These are phyloP conservation scores for Lepidocyrtinus sp. DNA, from an alignment of 2,888 invertebrate genomes.

Conservation along the genomic window DNA sequence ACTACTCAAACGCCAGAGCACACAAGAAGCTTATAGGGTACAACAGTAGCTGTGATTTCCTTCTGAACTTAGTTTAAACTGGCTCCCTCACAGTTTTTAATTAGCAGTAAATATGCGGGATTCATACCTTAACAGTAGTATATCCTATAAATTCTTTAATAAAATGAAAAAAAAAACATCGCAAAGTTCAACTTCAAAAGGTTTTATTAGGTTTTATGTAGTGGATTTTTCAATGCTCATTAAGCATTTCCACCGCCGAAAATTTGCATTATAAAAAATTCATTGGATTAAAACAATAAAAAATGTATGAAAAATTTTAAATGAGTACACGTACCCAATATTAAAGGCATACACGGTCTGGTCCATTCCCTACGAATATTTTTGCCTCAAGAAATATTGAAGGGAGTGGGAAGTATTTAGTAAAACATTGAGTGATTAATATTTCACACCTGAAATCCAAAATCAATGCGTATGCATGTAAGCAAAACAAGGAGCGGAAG, in stretches of 20 bases:
- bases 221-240: constrained; percentile 10
- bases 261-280: neutral
- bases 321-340: neutral
- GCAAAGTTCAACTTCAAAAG: no score
- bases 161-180: no score
- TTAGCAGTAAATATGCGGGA: constrained; percentile 26
- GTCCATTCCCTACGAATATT: no score
- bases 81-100: constrained; percentile 48
- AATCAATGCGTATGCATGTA: neutral
- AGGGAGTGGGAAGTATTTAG: neutral
- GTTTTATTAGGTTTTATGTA: neutral
- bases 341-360: neutral
- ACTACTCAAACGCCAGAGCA: neutral
- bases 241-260: no score
- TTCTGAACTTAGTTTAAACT: neutral
- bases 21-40: neutral
- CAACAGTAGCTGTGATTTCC: constrained; percentile 18
- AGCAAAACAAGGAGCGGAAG: neutral
- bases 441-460: neutral
- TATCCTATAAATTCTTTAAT: constrained; percentile 37
- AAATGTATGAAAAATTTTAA: constrained; percentile 18
- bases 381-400: no score
- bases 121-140: neutral
- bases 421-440: constrained; percentile 7
- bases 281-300: neutral